These are phyloP conservation scores for Malurus leucopterus DNA, from an alignment of 2,797 vertebrate genomes.

Conservation along the genomic window DNA sequence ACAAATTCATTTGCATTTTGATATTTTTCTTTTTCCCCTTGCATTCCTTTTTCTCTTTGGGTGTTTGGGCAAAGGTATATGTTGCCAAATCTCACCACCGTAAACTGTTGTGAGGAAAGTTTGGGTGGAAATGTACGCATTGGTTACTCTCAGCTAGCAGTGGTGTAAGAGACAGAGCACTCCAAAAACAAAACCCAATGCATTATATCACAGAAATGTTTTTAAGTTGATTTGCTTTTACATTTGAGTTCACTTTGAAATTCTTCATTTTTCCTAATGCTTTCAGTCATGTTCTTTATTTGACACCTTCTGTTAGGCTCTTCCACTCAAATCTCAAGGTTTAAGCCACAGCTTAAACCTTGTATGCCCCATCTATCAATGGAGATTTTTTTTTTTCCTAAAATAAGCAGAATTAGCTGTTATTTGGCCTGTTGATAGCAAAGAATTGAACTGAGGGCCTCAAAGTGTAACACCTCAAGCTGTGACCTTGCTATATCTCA, in stretches of 20 bases:
- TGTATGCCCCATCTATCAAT: background rate
- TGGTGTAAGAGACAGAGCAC: background rate
- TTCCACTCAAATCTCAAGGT: background rate
- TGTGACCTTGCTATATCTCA: background rate
- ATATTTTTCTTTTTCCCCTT: background rate
- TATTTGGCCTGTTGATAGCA: background rate
- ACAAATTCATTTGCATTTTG: background rate
- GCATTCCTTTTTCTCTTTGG: background rate
- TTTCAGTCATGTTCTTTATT: background rate
- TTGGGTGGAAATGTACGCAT: background rate
- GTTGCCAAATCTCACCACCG: background rate
- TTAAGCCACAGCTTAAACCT: background rate
- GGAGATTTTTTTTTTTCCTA: background rate
- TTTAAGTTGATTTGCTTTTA: background rate
- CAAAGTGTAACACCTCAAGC: background rate
- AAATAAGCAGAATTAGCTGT: background rate
- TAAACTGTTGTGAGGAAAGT: accelerated
- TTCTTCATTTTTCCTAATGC: background rate
- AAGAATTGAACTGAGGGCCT: background rate
- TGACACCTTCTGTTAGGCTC: background rate
- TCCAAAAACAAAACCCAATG: background rate
- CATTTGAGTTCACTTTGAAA: background rate
- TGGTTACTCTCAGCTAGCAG: background rate
- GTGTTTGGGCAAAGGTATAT: background rate
- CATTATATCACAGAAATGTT: background rate